Evolutionary conservation across 2,797 vertebrate genomes (phyloP), one percentile per base, ranked within the genome.

Genomic region (Philypnodon macrostomus): DNA sequence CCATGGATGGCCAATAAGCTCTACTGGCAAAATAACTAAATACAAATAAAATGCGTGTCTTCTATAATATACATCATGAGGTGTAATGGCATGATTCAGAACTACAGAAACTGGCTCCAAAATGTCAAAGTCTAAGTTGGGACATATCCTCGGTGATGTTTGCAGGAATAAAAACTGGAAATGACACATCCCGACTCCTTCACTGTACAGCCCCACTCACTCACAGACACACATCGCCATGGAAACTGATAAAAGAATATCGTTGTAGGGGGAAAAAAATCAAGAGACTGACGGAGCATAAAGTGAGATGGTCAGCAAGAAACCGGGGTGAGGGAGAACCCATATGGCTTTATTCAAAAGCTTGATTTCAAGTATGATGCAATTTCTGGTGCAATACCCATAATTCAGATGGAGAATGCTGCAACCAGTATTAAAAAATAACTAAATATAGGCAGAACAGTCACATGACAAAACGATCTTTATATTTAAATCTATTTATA

Each of bases 181-280:
- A 75, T 73, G 67, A 75, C 51, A 82, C 57, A 67, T 71, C 45
- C 50, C 33, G 38, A 58, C 53, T 57, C 49, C 64, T 68, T 72
- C 53, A 51, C 68, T 75, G 59, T 65, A 55, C 69, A 34, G 8
- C 51, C 51, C 68, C 57, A 53, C 65, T 68, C 57, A 14, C 17
- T 26, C 21, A 47, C 45, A 35, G 34, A 79, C 46, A 67, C 57
- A 63, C 67, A 85, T 85, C 78, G 66, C 85, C 86, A 87, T 87
- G 85, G 84, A 85, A 85, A 86, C 86, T 80, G 83, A 84, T 80
- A 75, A 82, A 83, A 78, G 70, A 81, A n/a, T n/a, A n/a, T n/a
- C n/a, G n/a, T n/a, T n/a, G 77, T 63, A 67, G 73, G 60, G 15
- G 3, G 16, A 30, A 15, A 27, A 55, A 67, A 67, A 23, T 3